Evolutionary conservation across 2,113 vertebrate genomes (phyloP).

Genomic region (Seriola rivoliana): DNA sequence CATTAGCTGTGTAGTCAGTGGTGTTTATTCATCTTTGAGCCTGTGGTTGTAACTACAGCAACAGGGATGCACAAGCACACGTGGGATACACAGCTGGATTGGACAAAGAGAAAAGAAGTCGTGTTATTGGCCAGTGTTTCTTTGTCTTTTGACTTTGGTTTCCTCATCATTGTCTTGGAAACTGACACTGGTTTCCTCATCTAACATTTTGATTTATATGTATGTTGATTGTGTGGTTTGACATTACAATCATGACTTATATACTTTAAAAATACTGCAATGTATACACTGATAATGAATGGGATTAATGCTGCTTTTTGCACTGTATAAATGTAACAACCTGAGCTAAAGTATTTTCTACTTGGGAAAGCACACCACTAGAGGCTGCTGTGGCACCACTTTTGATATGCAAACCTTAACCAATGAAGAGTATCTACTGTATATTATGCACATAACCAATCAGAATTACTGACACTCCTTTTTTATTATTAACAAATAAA

Average conservation of each 20-base stretch:
- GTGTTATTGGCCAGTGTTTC: constrained; percentile 27
- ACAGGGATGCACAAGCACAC: not conserved
- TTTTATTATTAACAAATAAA: constrained; percentile 5
- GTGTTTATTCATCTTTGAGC: constrained; percentile 8
- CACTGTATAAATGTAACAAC: constrained; percentile 43
- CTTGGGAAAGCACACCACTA: constrained; percentile 56
- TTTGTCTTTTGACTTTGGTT: constrained; percentile 15
- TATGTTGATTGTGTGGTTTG: constrained; percentile 41
- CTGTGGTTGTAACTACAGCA: constrained; percentile 71
- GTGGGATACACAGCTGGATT: not conserved
- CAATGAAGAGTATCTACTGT: constrained; percentile 22
- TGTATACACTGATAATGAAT: constrained; percentile 36
- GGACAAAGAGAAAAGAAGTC: constrained; percentile 1
- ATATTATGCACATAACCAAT: constrained; percentile 18
- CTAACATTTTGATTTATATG: constrained; percentile 49
- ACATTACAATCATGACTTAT: constrained; percentile 20
- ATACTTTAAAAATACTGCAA: constrained; percentile 10
- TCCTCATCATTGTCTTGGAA: constrained; percentile 7
- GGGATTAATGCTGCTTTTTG: constrained; percentile 56
- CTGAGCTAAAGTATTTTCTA: constrained; percentile 5
- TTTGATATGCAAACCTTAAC: constrained; percentile 23
- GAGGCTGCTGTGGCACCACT: constrained; percentile 66
- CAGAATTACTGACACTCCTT: constrained; percentile 16
- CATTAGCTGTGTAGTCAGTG: not conserved
- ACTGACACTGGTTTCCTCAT: constrained; percentile 20